These are phyloP conservation scores for Phyllotreta striolata DNA, from an alignment of 2,888 invertebrate genomes.

Conservation along the genomic window DNA sequence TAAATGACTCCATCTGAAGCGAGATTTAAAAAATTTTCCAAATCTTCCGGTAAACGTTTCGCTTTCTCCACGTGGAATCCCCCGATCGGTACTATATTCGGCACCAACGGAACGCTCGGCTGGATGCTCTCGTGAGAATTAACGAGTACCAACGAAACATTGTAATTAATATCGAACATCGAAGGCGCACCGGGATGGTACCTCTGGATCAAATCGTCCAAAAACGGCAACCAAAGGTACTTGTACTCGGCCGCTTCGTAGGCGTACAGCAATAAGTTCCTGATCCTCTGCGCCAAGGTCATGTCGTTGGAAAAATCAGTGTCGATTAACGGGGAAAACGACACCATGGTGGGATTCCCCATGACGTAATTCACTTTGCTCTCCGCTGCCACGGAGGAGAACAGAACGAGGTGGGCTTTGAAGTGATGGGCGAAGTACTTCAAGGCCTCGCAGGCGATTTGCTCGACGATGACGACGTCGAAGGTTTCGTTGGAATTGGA, in stretches of 20 bases:
- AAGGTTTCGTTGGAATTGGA: constrained; percentile 22
- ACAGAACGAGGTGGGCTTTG: constrained; percentile 22
- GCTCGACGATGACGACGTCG: constrained; percentile 24
- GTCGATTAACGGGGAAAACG: constrained; percentile 20
- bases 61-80: constrained; percentile 61
- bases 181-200: constrained; percentile 47
- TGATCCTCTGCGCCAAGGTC: constrained; percentile 18
- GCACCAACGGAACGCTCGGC: constrained; percentile 62
- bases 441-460: constrained; percentile 18
- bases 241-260: constrained; percentile 4
- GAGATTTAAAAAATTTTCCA: constrained; percentile 44
- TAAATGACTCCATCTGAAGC: constrained; percentile 61
- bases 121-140: constrained; percentile 64
- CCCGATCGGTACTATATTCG: constrained; percentile 67
- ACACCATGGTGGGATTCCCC: constrained; percentile 26
- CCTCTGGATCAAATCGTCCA: constrained; percentile 43
- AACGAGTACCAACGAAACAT: constrained; percentile 50
- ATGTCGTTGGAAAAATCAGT: constrained; percentile 21
- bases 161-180: constrained; percentile 47
- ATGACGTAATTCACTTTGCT: constrained; percentile 25
- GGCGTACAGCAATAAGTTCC: constrained; percentile 9
- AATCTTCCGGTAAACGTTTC: constrained; percentile 45
- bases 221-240: constrained; percentile 38
- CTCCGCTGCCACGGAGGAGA: constrained; percentile 22
- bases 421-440: constrained; percentile 26